A percentile compares a stretch with the other conserved stretches of the same genome.
Evolutionary conservation across 2,797 vertebrate genomes (phyloP).

Genomic region (Apodemus agrarius): DNA sequence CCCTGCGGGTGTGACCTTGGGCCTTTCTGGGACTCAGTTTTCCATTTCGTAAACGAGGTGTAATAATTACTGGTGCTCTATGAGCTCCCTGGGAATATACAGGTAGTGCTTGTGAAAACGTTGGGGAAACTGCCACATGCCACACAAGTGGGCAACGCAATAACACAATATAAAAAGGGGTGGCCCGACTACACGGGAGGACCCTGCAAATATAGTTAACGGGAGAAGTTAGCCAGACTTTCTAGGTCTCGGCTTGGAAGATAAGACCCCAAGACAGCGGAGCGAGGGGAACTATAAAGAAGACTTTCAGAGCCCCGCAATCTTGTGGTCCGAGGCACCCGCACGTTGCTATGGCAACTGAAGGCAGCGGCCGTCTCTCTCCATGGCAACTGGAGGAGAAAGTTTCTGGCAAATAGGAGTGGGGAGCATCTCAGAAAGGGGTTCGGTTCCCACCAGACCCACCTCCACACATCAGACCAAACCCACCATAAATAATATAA

Average conservation of each 20-base stretch:
- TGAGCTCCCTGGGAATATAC: neutral
- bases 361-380: slow-evolving; percentile 81
- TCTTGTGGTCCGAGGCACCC: slow-evolving; percentile 68
- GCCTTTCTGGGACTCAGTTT: slow-evolving; percentile 2
- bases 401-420: slow-evolving; percentile 75
- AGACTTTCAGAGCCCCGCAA: slow-evolving; percentile 75
- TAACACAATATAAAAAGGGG: neutral
- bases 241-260: neutral
- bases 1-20: slow-evolving; percentile 35
- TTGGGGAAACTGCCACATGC: neutral
- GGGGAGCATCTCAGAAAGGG: slow-evolving; percentile 56
- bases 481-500: neutral
- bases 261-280: slow-evolving; percentile 23
- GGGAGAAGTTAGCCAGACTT: slow-evolving; percentile 43
- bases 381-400: slow-evolving; percentile 81
- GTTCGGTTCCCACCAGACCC: slow-evolving; percentile 51
- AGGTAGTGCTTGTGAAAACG: slow-evolving; percentile 28
- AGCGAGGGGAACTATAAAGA: slow-evolving; percentile 59
- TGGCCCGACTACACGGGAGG: neutral
- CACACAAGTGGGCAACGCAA: neutral
- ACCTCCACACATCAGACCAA: neutral
- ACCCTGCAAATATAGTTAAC: neutral
- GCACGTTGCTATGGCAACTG: slow-evolving; percentile 76
- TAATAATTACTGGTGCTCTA: neutral
- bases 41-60: neutral